These are phyloP conservation scores for Zaprionus davidi DNA, from an alignment of 1,140 invertebrate species.

Conservation along the genomic window DNA sequence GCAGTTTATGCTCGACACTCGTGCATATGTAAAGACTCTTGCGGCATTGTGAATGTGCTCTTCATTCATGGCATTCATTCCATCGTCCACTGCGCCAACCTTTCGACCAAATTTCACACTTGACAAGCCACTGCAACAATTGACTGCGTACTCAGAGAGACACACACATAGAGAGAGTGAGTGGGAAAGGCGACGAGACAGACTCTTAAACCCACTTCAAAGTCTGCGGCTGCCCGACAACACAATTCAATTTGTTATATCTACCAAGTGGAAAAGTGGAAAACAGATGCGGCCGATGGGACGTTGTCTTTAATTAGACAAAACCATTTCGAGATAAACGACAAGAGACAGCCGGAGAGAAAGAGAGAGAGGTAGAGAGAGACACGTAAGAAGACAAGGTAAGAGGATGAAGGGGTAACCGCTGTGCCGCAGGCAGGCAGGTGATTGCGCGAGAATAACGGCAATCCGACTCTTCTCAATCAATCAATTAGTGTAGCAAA, in stretches of 20 bases:
- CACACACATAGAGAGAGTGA: neutral
- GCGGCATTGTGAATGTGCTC: neutral
- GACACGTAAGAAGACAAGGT: neutral
- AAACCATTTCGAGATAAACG: slow-evolving; percentile 18
- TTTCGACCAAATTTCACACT: slow-evolving; percentile 9
- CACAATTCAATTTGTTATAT: slow-evolving; percentile 29
- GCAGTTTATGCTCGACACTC: neutral
- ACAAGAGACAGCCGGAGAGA: neutral
- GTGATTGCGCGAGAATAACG: slow-evolving; percentile 10
- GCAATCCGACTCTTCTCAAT: slow-evolving; percentile 9
- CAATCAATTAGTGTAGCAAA: slow-evolving; percentile 34
- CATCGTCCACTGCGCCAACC: neutral
- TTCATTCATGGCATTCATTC: neutral
- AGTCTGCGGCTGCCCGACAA: slow-evolving; percentile 30
- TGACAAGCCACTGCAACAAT: slow-evolving; percentile 6
- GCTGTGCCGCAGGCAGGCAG: slow-evolving; percentile 3
- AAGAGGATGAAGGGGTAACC: neutral
- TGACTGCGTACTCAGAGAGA: neutral
- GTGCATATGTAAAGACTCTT: neutral
- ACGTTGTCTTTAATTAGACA: slow-evolving; percentile 24
- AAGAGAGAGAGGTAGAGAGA: neutral
- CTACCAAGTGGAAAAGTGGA: slow-evolving; percentile 15
- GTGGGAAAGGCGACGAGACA: neutral
- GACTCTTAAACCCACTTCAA: slow-evolving; percentile 26
- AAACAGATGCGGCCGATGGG: slow-evolving; percentile 22